Base-by-base conservation (phyloP, 2,888 invertebrate species). In the Cosmia pyralina region DNA sequence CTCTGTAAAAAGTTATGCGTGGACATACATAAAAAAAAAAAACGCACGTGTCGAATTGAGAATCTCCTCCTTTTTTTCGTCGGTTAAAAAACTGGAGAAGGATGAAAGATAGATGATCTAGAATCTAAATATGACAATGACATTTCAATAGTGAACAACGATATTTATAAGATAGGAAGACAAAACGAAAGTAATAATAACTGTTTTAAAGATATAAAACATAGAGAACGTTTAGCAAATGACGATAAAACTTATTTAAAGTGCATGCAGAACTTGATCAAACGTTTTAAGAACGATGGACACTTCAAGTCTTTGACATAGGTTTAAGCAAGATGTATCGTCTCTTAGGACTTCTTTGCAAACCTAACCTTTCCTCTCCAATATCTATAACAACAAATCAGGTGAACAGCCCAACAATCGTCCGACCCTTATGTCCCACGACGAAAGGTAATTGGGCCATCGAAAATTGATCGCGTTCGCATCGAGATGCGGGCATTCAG, bases 401-500 rank as follows among this genome's bases (percentile, higher is more conserved):
- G 68, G 65, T 80, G 72, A 69, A 66, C 11, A 10, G 65, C 48
- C 72, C 67, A 72, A 76, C 70, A 73, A 60, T 58, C 72, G 72
- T 63, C 76, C 68, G 34, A 57, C 53, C 88, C 69, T 88, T 92
- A 77, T 92, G 90, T 91, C 87, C 66, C 81, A 62, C 84, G 84
- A 69, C 60, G 66, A 90, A 90, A 92, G 89, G 90, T 93, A 94
- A 95, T 94, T 94, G 92, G 91, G 88, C 87, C 89, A 90, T 89
- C 89, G 91, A 91, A 92, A 94, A 94, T 93, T 92, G 92, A 92
- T 92, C 90, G 88, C 72, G 82, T 84, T 85, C 85, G 86, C 86
- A 88, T 87, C 85, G 90, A 88, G 91, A 94, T 94, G 92, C 93
- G 93, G 93, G 93, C 85, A 89, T 85, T 88, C 84, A 65, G 79